A percentile compares a stretch with the other conserved stretches of the same genome.
phyloP scores from a whole-genome alignment of 1,140 invertebrate species.

The Nephila pilipes region DNA sequence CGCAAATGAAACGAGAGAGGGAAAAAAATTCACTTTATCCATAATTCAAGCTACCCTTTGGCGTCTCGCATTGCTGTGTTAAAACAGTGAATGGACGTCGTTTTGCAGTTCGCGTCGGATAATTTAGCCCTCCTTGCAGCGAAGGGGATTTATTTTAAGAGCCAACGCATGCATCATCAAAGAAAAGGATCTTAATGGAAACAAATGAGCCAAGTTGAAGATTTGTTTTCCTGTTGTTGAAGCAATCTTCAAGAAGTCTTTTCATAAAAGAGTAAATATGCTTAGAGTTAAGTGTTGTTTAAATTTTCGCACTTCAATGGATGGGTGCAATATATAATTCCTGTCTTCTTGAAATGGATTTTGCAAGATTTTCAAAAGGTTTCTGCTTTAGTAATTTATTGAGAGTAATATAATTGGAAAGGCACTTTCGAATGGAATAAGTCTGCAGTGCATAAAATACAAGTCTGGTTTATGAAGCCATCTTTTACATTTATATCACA shows the following conservation, averaged over 20 bases:
- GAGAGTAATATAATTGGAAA: too few species aligned
- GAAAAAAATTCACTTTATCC: conserved; percentile 1
- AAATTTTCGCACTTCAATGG: too few species aligned
- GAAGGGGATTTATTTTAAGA: not conserved
- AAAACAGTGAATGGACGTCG: not conserved
- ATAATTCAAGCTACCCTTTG: not conserved
- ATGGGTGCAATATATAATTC: too few species aligned
- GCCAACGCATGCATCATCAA: not conserved
- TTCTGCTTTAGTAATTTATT: too few species aligned
- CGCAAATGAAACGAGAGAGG: not conserved
- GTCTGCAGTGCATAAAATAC: too few species aligned
- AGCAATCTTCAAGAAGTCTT: not conserved
- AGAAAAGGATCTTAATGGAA: not conserved
- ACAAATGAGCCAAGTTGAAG: not conserved
- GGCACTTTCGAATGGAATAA: too few species aligned
- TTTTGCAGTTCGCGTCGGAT: conserved; percentile 8
- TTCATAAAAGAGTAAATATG: too few species aligned
- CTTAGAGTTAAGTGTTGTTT: too few species aligned
- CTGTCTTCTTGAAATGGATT: too few species aligned
- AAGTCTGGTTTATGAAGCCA: too few species aligned
- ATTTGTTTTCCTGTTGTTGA: not conserved
- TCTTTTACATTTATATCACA: too few species aligned
- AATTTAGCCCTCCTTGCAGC: not conserved
- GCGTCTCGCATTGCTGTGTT: not conserved
- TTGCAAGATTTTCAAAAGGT: too few species aligned